Evolutionary conservation across 2,888 invertebrate species (phyloP).

Genomic region (Leptogaster cylindrica): DNA sequence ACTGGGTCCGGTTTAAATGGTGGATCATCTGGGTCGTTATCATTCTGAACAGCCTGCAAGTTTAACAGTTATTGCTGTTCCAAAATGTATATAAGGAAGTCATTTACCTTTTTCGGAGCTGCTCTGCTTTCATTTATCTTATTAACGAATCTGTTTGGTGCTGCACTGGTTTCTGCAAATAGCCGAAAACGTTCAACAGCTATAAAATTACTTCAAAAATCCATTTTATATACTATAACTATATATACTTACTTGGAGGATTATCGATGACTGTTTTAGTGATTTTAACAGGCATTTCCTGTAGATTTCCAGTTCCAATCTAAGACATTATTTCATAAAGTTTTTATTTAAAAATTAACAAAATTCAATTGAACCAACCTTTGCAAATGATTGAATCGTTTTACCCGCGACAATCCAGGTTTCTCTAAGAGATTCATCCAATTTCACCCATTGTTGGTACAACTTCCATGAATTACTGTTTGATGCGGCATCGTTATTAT

Average conservation of each 20-base stretch:
- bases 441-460: slow-evolving; percentile 83
- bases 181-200: neutral
- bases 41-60: neutral
- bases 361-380: slow-evolving; percentile 59
- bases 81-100: neutral
- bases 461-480: slow-evolving; percentile 76
- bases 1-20: slow-evolving; percentile 14
- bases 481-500: slow-evolving; percentile 58
- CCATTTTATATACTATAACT: neutral
- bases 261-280: slow-evolving; percentile 61
- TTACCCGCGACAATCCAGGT: slow-evolving; percentile 83
- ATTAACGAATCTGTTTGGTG: slow-evolving; percentile 4
- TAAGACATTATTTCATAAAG: slow-evolving; percentile 32
- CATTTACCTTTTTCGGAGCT: slow-evolving; percentile 3
- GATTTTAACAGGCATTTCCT: slow-evolving; percentile 62
- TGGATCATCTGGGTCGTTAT: slow-evolving; percentile 32
- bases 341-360: neutral
- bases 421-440: slow-evolving; percentile 75
- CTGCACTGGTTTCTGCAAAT: neutral
- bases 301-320: slow-evolving; percentile 60
- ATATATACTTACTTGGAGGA: slow-evolving; percentile 46
- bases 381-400: slow-evolving; percentile 76
- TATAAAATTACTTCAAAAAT: no score
- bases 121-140: slow-evolving; percentile 4
- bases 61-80: no score